Percentiles rank a stretch among this genome's conserved stretches.
phyloP scores from a whole-genome alignment of 2,113 vertebrate species.

The Halcyon senegalensis region DNA sequence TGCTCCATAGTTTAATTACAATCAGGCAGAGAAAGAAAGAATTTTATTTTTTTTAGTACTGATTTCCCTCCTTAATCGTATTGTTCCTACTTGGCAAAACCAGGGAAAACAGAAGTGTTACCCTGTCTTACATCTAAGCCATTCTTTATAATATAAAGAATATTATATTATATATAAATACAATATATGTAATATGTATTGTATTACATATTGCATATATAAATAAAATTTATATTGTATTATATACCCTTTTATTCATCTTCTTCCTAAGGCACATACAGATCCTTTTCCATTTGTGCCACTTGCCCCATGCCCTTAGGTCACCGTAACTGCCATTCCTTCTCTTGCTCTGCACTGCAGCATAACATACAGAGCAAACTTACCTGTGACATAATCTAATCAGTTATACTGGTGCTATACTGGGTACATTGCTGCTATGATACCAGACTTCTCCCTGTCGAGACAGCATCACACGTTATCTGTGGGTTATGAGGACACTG shows the following conservation, averaged over 20 bases:
- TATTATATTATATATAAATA: not conserved
- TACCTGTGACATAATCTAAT: not conserved
- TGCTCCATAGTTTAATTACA: not conserved
- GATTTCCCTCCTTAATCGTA: not conserved
- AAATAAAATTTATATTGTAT: too few species aligned
- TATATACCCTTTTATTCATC: not conserved
- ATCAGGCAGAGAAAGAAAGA: not conserved
- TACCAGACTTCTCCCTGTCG: accelerated
- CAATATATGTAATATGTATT: too few species aligned
- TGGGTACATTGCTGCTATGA: not conserved
- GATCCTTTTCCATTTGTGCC: not conserved
- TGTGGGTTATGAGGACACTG: not conserved
- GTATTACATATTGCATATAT: too few species aligned
- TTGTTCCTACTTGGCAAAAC: not conserved
- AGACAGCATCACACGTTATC: not conserved
- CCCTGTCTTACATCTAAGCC: not conserved
- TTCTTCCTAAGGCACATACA: not conserved
- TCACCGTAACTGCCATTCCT: not conserved
- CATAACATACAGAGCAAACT: accelerated
- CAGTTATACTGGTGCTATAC: not conserved
- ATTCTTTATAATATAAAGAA: not conserved
- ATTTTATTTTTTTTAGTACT: not conserved
- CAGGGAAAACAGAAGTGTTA: not conserved
- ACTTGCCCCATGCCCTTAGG: not conserved
- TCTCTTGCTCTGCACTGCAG: not conserved